Evolutionary conservation across 64 coral and sea anemone genomes (phyloP).

Genomic region (Montipora efflorescens): DNA sequence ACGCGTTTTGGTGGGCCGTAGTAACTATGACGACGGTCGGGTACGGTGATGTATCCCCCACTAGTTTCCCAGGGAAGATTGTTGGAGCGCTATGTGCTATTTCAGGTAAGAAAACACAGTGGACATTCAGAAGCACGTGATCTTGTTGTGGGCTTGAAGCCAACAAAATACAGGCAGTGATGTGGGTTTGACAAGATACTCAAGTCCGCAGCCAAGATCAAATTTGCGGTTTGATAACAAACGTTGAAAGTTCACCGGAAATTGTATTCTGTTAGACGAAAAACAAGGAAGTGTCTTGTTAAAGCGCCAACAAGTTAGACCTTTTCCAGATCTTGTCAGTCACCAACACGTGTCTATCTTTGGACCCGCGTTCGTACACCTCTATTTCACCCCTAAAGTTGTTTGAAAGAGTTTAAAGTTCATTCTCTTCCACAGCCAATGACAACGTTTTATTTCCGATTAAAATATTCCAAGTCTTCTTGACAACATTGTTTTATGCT

Average conservation of each 20-base stretch:
- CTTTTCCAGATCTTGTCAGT: too few species aligned
- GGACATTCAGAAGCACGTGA: not conserved
- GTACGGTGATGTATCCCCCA: constrained; percentile 89
- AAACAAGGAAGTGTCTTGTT: not conserved
- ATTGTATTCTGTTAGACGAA: not conserved
- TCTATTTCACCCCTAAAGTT: too few species aligned
- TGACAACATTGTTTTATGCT: too few species aligned
- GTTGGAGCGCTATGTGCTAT: constrained; percentile 95
- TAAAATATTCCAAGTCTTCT: too few species aligned
- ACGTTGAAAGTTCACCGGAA: not conserved
- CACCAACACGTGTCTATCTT: too few species aligned
- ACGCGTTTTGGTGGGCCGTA: constrained; percentile 99
- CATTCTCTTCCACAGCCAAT: too few species aligned
- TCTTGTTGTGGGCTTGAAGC: not conserved
- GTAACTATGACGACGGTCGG: constrained; percentile 99
- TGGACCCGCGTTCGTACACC: too few species aligned
- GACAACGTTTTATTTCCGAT: too few species aligned
- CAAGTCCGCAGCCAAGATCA: not conserved
- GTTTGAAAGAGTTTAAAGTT: too few species aligned
- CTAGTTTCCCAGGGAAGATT: constrained; percentile 85
- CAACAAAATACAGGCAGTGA: not conserved
- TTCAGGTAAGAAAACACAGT: constrained; percentile 81
- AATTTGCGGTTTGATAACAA: not conserved
- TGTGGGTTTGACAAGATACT: not conserved
- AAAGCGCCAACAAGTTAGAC: too few species aligned